Conservation (phyloP, 1,140 invertebrate species). For the Pararge aegeria region DNA sequence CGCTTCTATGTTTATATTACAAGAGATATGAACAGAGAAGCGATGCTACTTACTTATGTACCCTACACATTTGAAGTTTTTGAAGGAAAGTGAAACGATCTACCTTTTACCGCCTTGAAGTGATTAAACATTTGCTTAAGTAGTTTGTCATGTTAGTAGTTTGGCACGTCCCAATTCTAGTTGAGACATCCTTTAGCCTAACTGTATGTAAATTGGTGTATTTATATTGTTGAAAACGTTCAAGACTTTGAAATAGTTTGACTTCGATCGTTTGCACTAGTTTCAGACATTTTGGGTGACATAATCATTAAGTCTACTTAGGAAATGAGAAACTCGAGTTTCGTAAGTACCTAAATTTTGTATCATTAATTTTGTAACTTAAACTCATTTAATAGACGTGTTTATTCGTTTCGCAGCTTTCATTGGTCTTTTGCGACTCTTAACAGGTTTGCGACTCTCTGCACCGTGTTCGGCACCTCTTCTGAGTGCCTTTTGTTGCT, state of each 20-base stretch:
- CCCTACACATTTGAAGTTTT: too few relatives aligned
- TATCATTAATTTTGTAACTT: constrained; percentile 26
- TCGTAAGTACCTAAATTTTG: constrained; percentile 13
- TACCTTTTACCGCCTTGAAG: background rate
- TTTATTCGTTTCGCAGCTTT: constrained; percentile 55
- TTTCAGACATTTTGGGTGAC: background rate
- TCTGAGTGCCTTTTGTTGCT: background rate
- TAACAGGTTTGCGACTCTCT: constrained; percentile 59
- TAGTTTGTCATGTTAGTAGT: background rate
- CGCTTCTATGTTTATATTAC: too few relatives aligned
- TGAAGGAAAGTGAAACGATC: background rate
- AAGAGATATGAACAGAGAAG: background rate
- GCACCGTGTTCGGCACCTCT: constrained; percentile 15
- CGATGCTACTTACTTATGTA: too few relatives aligned
- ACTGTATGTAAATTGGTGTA: background rate
- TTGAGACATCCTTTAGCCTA: background rate
- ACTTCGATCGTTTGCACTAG: background rate
- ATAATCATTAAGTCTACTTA: background rate
- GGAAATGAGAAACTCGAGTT: background rate
- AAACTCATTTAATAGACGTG: constrained; percentile 38
- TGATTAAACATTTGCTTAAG: background rate
- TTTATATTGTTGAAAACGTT: background rate
- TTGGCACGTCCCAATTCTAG: background rate
- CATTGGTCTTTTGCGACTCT: constrained; percentile 43
- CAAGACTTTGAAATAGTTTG: background rate